Evolutionary conservation across 2,797 vertebrate genomes (phyloP), one percentile per base, ranked within the genome.

Genomic region (Enteromius argenteus): DNA sequence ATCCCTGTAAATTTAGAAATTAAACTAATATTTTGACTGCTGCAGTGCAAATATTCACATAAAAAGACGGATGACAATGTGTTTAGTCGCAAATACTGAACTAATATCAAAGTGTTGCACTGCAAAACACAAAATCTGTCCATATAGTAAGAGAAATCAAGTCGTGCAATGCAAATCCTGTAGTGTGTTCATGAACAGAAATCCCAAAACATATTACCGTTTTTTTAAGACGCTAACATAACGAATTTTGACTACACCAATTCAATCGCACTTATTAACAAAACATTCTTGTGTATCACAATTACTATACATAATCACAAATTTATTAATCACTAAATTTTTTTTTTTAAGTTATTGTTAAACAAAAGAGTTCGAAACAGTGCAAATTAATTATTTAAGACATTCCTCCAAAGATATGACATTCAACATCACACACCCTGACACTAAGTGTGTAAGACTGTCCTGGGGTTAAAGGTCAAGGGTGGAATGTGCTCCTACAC

Each of bases 311-410:
- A 88, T 69, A 80, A 81, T 35, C 64, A 79, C 79, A 87, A 86
- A 85, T 86, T 83, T 85, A 71, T 85, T 82, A 81, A 88, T 86
- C 87, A 39, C 60, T 85, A 79, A 81, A 81, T 82, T 14, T 46
- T 37, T 81, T 32, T 66, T 77, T 73, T 58, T 86, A 19, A 89
- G 91, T 89, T 27, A 35, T 53, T 68, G 21, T 32, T 86, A 92
- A 90, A 89, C 89, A 90, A 90, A 91, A 87, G 11, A 87, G 76
- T 90, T 90, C 49, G 90, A 81, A 84, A 87, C 90, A 91, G 94
- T 95, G 94, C 94, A 95, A 95, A 95, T 88, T 81, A 80, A 89
- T 76, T 35, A 44, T 85, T 86, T 75, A 79, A 91, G 91, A 95
- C 93, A 95, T 95, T 95, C 92, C 69, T 93, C 87, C 80, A 78